Evolutionary conservation across 2,888 invertebrate genomes (phyloP), one percentile per base, ranked within the genome.

Genomic region (Anorthoa munda): DNA sequence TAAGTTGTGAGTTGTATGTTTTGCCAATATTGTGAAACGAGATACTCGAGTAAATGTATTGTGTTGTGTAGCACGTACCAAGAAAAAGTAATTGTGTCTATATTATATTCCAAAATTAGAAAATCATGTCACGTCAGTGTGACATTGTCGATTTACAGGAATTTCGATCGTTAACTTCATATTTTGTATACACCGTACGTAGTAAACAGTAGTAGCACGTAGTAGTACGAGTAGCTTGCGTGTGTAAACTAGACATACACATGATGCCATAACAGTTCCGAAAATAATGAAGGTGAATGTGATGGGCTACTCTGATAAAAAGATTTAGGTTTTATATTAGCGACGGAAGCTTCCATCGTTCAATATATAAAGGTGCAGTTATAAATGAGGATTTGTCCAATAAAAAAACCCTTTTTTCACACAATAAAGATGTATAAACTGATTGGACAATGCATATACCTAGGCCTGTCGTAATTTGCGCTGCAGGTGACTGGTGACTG

Each of bases 11-110:
- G 39, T 39, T 39, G 12, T 71, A 13, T 11, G 18, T 64, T 18
- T 21, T n/a, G 67, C 73, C 50, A 65, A 73, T 73, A 65, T 73
- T 79, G 0, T 72, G 73, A 46, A 77, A 66, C 53, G 1, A 9
- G 39, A 58, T 66, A 17, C 21, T 26, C 26, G 26, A 31, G 31
- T 13, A 17, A 26, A 4, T 60, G 15, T 46, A 13, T 59, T 59
- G 45, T 45, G 15, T 45, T 15, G 21, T 56, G 17, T 7, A 23
- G 18, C 53, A 31, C 39, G 53, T 76, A 50, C 11, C 7, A 17
- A 15, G 39, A 23, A 48, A 60, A 3, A 17, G 31, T 17, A 21
- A 39, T 60, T n/a, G n/a, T n/a, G 13, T 11, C 13, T 15, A 18
- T 13, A 45, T 18, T 21, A 45, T 58, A n/a, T 50, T n/a, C 4